Evolutionary conservation across 1,140 invertebrate species (phyloP).

Genomic region (Drosophila trapezifrons): DNA sequence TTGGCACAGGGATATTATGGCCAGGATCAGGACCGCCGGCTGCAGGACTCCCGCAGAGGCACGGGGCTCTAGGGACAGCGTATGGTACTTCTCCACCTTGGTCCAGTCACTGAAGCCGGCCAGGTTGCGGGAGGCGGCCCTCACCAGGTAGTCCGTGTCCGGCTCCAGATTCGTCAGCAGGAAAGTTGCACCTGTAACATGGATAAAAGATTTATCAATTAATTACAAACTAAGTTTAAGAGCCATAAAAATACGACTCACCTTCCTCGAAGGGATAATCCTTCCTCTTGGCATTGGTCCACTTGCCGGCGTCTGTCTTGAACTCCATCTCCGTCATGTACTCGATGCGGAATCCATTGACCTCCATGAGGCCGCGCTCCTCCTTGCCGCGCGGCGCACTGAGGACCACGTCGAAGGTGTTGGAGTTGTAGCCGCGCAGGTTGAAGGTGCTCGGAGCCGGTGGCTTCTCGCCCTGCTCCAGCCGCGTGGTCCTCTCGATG

Average conservation of each 20-base stretch:
- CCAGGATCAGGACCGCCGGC: slow-evolving; percentile 6
- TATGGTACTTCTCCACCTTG: slow-evolving; percentile 67
- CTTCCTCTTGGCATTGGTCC: slow-evolving; percentile 78
- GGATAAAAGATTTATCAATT: background rate
- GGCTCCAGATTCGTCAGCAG: slow-evolving; percentile 79
- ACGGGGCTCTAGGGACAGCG: slow-evolving; percentile 69
- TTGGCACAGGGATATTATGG: slow-evolving; percentile 6
- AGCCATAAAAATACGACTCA: slow-evolving; percentile 28
- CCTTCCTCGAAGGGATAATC: slow-evolving; percentile 82
- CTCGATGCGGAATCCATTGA: slow-evolving; percentile 82
- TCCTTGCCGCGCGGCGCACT: slow-evolving; percentile 56
- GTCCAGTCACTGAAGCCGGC: slow-evolving; percentile 84
- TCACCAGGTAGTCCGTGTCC: slow-evolving; percentile 82
- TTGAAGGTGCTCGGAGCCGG: slow-evolving; percentile 80
- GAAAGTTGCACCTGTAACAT: slow-evolving; percentile 76
- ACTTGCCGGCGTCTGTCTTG: slow-evolving; percentile 72
- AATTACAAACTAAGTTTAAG: too few species aligned
- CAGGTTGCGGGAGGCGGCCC: slow-evolving; percentile 83
- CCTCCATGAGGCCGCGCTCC: slow-evolving; percentile 66
- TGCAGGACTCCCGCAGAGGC: slow-evolving; percentile 18
- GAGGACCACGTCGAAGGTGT: slow-evolving; percentile 84
- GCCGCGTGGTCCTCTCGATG: slow-evolving; percentile 84
- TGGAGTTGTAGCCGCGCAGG: slow-evolving; percentile 81
- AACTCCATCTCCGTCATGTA: slow-evolving; percentile 78
- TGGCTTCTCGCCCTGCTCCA: slow-evolving; percentile 85